phyloP scores from a whole-genome alignment of 1,140 invertebrate species.

The Plutomurus gul region DNA sequence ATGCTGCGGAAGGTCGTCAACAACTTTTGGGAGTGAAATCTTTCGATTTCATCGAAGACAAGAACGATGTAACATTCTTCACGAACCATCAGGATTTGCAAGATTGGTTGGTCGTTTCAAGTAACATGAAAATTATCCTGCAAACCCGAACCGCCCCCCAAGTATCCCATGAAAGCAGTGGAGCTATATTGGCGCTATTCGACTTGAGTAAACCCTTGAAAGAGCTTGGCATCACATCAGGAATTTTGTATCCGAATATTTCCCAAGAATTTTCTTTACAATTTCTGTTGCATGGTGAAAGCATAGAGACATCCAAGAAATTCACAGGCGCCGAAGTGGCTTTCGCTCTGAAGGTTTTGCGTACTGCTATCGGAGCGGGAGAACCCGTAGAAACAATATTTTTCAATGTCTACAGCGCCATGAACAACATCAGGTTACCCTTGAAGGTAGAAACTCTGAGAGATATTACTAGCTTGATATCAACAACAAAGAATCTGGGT shows the following conservation, averaged over 20 bases:
- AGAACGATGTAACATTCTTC: background rate
- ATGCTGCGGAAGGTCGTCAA: background rate
- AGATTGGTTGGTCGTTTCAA: background rate
- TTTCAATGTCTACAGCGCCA: background rate
- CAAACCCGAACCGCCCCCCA: background rate
- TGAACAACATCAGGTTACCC: background rate
- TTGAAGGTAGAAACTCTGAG: background rate
- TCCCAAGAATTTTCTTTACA: background rate
- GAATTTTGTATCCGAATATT: background rate
- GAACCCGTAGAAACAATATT: background rate
- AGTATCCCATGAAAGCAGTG: background rate
- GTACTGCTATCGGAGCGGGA: background rate
- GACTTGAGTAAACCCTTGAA: background rate
- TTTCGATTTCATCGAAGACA: background rate
- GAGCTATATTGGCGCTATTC: background rate
- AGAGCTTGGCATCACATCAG: background rate
- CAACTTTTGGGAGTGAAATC: background rate
- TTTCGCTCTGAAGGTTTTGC: background rate
- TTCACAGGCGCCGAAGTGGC: background rate
- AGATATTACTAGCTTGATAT: background rate
- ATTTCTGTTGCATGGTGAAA: background rate
- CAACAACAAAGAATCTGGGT: background rate
- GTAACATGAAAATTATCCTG: background rate
- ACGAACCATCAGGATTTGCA: background rate
- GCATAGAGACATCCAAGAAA: background rate